Evolutionary conservation across 30 jellyfish, hydroid and myxozoan genomes (phyloP).

Genomic region (Cassiopea andromeda): DNA sequence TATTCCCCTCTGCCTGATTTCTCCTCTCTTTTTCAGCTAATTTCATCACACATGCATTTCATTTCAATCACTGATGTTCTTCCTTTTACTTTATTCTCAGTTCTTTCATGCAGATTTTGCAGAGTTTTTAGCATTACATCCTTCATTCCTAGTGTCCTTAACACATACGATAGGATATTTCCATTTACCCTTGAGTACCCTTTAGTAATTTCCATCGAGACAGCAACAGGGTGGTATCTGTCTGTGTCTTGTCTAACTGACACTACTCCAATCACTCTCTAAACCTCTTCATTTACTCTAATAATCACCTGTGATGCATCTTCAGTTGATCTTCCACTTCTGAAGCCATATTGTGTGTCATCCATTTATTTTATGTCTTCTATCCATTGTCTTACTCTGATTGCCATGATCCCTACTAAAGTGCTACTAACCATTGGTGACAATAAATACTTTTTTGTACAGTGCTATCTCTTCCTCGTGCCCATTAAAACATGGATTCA

Average conservation of each 20-base stretch:
- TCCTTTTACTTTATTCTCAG: not conserved
- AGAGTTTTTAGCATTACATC: not conserved
- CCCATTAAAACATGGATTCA: not conserved
- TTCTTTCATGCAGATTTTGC: not conserved
- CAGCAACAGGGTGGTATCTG: not conserved
- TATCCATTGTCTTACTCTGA: not conserved
- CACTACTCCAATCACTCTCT: not conserved
- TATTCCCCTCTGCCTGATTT: not conserved
- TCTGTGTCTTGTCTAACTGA: not conserved
- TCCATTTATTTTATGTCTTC: not conserved
- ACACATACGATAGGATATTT: not conserved
- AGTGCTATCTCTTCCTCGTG: not conserved
- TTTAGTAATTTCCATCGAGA: not conserved
- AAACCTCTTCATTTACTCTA: not conserved
- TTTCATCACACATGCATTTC: conserved; percentile 17
- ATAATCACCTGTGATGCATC: not conserved
- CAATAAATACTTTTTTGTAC: not conserved
- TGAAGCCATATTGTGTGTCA: not conserved
- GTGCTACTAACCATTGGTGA: not conserved
- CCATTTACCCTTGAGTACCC: not conserved
- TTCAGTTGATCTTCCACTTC: not conserved
- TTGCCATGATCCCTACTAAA: not conserved
- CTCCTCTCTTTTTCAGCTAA: not conserved
- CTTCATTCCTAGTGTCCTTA: not conserved
- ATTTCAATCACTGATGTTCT: not conserved